Conservation (phyloP, 1,140 invertebrate genomes). For the Drosophila kurseongensis region DNA sequence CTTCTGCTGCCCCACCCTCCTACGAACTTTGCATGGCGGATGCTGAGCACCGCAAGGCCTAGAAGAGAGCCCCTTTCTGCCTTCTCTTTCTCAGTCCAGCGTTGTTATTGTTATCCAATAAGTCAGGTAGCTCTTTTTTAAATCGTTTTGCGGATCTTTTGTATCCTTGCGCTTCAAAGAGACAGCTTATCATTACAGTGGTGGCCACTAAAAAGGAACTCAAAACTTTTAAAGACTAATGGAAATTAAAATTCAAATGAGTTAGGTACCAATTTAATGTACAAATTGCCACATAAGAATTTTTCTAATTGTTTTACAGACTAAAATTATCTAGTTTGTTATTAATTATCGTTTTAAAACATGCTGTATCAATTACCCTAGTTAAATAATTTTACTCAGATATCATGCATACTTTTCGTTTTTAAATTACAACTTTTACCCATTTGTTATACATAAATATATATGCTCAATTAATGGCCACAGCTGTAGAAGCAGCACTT, state of each 20-base stretch:
- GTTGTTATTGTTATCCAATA: slow-evolving; percentile 30
- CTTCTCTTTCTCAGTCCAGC: neutral
- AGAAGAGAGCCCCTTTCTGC: slow-evolving; percentile 6
- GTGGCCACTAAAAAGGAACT: slow-evolving; percentile 1
- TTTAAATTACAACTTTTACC: too few species aligned
- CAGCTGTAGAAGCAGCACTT: neutral
- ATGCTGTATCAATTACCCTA: too few species aligned
- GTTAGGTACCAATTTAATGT: too few species aligned
- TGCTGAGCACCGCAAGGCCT: slow-evolving; percentile 19
- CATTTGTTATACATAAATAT: too few species aligned
- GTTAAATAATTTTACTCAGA: too few species aligned
- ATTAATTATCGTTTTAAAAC: too few species aligned
- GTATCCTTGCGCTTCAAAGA: slow-evolving; percentile 18
- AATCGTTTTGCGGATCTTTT: slow-evolving; percentile 22
- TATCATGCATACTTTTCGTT: too few species aligned
- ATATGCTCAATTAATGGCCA: neutral
- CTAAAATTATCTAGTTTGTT: too few species aligned
- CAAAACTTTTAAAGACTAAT: neutral
- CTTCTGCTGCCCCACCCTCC: slow-evolving; percentile 22
- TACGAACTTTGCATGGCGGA: slow-evolving; percentile 32
- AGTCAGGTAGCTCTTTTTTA: slow-evolving; percentile 31
- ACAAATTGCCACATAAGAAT: too few species aligned
- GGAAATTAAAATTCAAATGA: too few species aligned
- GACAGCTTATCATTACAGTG: neutral
- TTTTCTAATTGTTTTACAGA: too few species aligned